phyloP scores from a whole-genome alignment of 2,797 vertebrate species.

The Alosa sapidissima region DNA sequence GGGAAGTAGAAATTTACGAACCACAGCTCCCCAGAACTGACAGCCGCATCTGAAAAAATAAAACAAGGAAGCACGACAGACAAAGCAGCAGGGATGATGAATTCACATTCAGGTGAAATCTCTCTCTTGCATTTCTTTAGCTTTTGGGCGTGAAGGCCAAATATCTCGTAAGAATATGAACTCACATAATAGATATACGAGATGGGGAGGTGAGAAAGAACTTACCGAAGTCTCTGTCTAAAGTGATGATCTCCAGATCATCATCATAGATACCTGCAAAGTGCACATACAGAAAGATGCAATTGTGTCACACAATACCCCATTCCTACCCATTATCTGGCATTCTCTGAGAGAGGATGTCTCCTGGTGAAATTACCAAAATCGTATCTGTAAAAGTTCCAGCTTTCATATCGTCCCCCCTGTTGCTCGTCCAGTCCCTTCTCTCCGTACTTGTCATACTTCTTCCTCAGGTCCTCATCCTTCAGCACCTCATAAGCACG shows the following conservation, averaged over 20 bases:
- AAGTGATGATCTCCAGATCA: conserved; percentile 92
- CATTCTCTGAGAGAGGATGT: not conserved
- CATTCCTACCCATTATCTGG: not conserved
- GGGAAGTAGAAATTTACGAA: conserved; percentile 98
- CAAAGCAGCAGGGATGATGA: not conserved
- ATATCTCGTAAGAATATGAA: not conserved
- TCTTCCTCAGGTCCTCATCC: conserved; percentile 94
- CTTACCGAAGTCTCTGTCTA: conserved; percentile 97
- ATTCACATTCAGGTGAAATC: not conserved
- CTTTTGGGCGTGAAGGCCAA: not conserved
- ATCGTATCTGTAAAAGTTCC: conserved; percentile 95
- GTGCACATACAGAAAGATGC: conserved; percentile 19
- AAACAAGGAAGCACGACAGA: not conserved
- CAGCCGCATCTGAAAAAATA: conserved; percentile 83
- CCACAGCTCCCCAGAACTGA: conserved; percentile 95
- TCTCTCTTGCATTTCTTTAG: not conserved
- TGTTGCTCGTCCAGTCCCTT: conserved; percentile 88
- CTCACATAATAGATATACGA: not conserved
- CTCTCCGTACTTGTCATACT: conserved; percentile 97
- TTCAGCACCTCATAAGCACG: conserved; percentile 96
- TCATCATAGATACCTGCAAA: conserved; percentile 94
- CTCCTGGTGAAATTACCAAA: conserved; percentile 77
- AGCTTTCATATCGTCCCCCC: conserved; percentile 92
- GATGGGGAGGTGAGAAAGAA: conserved; percentile 23
- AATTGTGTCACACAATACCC: not conserved